Conservation (phyloP, 2,113 vertebrate genomes). For the Anoura caudifer region DNA sequence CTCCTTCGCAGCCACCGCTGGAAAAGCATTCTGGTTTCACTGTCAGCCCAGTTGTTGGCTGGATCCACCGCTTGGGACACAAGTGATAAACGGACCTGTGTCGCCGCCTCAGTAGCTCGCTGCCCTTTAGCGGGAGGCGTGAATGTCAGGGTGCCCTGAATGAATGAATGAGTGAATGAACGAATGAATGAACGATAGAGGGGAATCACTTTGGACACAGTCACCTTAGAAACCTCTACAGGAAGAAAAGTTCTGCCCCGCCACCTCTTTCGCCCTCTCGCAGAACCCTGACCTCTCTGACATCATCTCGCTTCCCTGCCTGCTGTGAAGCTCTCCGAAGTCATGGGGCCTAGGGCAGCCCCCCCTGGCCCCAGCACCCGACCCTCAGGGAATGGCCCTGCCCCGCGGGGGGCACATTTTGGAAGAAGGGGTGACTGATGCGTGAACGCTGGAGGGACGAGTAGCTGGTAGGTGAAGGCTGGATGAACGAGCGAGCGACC, state of each 20-base stretch:
- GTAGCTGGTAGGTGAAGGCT: background rate
- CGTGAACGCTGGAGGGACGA: background rate
- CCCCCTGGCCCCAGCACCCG: background rate
- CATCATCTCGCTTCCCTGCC: accelerated
- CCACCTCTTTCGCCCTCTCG: background rate
- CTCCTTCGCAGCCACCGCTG: background rate
- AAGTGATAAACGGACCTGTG: accelerated
- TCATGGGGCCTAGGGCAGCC: accelerated
- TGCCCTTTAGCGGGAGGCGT: accelerated
- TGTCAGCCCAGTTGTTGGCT: accelerated
- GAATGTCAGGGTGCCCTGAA: background rate
- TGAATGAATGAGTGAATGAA: background rate
- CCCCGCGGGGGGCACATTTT: no score
- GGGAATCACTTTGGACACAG: background rate
- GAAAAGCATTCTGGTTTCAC: background rate
- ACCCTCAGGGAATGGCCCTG: accelerated
- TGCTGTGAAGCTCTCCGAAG: accelerated
- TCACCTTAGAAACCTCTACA: background rate
- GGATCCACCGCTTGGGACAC: background rate
- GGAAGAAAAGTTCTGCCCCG: background rate
- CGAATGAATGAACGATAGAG: accelerated
- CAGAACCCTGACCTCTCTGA: background rate
- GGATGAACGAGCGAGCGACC: no score
- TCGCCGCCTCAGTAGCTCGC: background rate
- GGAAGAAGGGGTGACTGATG: background rate